phyloP scores from a whole-genome alignment of 1,140 invertebrate species.

The Brachionus manjavacas region DNA sequence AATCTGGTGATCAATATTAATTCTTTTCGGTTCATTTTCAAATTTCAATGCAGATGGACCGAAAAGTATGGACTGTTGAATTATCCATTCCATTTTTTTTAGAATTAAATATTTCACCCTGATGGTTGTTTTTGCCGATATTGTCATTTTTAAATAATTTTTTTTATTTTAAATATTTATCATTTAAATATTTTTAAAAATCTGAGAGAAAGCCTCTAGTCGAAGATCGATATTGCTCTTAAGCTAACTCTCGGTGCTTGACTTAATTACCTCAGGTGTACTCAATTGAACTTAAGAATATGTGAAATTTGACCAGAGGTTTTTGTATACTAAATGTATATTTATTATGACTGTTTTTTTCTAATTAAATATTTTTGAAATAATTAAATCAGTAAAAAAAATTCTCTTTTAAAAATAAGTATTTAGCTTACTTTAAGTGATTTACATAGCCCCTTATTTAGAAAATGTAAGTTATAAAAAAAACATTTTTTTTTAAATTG shows the following conservation, averaged over 20 bases:
- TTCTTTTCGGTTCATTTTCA: neutral
- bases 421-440: neutral
- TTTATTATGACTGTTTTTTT: neutral
- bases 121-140: neutral
- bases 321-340: conserved; percentile 1
- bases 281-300: neutral
- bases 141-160: neutral
- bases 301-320: neutral
- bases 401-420: neutral
- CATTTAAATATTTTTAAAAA: neutral
- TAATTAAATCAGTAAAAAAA: neutral
- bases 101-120: neutral
- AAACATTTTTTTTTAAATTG: neutral
- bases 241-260: neutral
- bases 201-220: neutral
- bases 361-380: neutral
- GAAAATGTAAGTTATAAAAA: neutral
- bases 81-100: neutral
- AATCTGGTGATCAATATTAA: neutral
- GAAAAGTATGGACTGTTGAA: neutral
- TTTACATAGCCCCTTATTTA: neutral
- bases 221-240: neutral
- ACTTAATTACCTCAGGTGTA: neutral
- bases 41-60: neutral
- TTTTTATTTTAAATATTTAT: neutral